A percentile compares a stretch with the other conserved stretches of the same genome.
phyloP scores from a whole-genome alignment of 2,113 vertebrate species.

The Pseudonaja textilis region DNA sequence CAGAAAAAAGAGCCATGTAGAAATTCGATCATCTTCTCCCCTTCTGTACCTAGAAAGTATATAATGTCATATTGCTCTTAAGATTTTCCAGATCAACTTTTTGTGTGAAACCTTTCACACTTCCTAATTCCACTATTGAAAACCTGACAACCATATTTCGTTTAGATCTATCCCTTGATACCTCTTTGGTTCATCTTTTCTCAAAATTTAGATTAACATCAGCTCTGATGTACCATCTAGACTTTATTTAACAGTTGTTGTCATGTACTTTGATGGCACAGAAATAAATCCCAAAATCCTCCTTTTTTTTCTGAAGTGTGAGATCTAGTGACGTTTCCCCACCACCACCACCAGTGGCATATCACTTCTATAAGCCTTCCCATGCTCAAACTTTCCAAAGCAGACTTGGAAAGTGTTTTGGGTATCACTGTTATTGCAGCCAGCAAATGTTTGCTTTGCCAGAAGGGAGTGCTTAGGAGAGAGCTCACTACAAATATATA shows the following conservation, averaged over 20 bases:
- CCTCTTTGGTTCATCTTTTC: neutral
- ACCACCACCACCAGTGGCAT: no score
- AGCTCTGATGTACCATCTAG: neutral
- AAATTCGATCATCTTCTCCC: neutral
- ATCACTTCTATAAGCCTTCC: neutral
- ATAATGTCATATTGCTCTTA: neutral
- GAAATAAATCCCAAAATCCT: neutral
- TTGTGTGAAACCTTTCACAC: neutral
- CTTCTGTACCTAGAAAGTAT: neutral
- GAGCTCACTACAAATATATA: neutral
- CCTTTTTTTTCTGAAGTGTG: neutral
- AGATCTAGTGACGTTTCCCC: neutral
- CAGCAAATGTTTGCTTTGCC: neutral
- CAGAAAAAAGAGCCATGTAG: neutral
- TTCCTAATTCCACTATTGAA: neutral
- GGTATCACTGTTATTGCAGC: neutral
- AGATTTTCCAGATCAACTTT: neutral
- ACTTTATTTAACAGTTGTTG: neutral
- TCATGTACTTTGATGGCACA: neutral
- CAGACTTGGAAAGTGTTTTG: neutral
- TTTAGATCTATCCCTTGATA: neutral
- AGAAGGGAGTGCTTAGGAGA: neutral
- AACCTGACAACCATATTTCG: neutral
- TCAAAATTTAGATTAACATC: neutral
- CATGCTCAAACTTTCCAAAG: neutral